Evolutionary conservation across 2,888 invertebrate genomes (phyloP), one percentile per base, ranked within the genome.

Genomic region (Pyrocoelia pectoralis): DNA sequence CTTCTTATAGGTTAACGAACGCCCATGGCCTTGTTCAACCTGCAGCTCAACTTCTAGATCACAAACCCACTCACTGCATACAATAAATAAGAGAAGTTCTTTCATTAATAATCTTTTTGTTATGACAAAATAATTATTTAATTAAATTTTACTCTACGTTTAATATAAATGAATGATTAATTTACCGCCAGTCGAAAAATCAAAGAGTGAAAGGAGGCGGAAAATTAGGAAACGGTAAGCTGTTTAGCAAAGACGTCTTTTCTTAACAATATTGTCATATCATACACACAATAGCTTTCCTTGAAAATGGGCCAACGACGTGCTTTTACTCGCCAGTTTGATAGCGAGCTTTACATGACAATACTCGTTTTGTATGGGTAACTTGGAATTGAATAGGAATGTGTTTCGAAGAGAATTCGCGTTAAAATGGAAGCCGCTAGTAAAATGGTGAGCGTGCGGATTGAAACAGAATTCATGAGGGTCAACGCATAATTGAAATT

Each of bases 11-110:
- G 68, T 68, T 68, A 70, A 70, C 66, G 70, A 70, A 70, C 70
- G 70, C 67, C 67, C 70, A 67, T 70, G 70, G 70, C 70, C 70
- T 70, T 70, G 70, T 65, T 59, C 62, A 67, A 65, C 59, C 65
- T 65, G 60, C 49, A 65, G 52, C 60, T 60, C 56, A 46, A 53
- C 60, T 56, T 55, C 53, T 56, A 65, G 65, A 61, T 57, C 61
- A 56, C 49, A 57, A 43, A 60, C 65, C 65, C 65, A 61, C 61
- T 65, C 65, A 61, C 65, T 65, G 52, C 43, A 24, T 40, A 52
- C 57, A 58, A 64, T 56, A 64, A 62, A 58, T 50, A 64, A 52
- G 24, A 28, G 55, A 29, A 38, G 53, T 53, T 59, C 54, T 56
- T 48, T 50, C 61, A 61, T 48, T 43, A 15, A 15, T 43, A 15